Conservation (phyloP, 2,888 invertebrate species). For the Venustoraphidia nigricollis region DNA sequence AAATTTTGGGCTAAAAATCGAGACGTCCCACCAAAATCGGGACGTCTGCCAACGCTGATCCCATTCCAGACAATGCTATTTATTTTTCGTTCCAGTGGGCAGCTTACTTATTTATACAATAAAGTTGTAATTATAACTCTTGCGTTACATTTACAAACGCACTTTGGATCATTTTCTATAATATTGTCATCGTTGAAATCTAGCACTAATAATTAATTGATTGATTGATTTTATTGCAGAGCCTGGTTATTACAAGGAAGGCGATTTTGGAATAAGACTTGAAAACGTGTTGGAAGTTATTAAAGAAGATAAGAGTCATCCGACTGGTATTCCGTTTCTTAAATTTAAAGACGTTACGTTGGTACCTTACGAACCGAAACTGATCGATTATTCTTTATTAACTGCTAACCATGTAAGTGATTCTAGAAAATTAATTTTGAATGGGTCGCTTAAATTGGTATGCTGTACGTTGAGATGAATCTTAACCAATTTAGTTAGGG, state of each 20-base stretch:
- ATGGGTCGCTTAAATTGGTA: too few species aligned
- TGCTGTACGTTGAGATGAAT: too few species aligned
- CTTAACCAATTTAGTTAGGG: too few species aligned
- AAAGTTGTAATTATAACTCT: neutral
- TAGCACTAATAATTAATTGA: neutral
- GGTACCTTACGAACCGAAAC: constrained; percentile 74
- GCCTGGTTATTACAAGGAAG: constrained; percentile 78
- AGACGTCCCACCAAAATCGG: too few species aligned
- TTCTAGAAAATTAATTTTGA: neutral
- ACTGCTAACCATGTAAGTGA: constrained; percentile 60
- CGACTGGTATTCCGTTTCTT: constrained; percentile 38
- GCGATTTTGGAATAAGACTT: constrained; percentile 72
- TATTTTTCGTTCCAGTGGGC: too few species aligned
- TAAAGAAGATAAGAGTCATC: constrained; percentile 29
- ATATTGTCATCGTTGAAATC: neutral
- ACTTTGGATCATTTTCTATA: too few species aligned
- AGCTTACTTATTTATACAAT: too few species aligned
- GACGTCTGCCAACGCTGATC: too few species aligned
- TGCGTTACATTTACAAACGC: too few species aligned
- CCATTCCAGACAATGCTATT: too few species aligned
- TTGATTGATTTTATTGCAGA: constrained; percentile 45
- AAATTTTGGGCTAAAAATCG: too few species aligned
- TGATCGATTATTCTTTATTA: constrained; percentile 62
- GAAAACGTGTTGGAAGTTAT: constrained; percentile 72
- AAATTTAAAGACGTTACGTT: constrained; percentile 71